Evolutionary conservation across 92 coral and sea anemone genomes (phyloP).

Genomic region (Actinostola sp.): DNA sequence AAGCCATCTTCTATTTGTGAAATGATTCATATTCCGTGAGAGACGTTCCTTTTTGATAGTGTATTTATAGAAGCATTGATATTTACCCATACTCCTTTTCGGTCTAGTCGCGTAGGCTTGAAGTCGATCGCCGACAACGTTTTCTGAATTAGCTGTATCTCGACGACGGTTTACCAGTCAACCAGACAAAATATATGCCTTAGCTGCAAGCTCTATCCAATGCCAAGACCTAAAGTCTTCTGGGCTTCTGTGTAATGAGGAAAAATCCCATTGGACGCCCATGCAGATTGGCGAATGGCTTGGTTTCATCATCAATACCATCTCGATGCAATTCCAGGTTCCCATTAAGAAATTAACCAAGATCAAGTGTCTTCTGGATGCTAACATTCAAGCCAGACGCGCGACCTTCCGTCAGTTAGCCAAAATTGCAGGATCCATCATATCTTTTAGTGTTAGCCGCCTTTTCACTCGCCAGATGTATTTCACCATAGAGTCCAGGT

Average conservation of each 20-base stretch:
- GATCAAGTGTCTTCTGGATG: conserved; percentile 33
- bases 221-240: conserved; percentile 40
- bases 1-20: too few species aligned
- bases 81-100: too few species aligned
- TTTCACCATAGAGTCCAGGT: conserved; percentile 36
- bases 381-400: conserved; percentile 31
- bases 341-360: conserved; percentile 53
- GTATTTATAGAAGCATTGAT: too few species aligned
- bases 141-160: conserved; percentile 28
- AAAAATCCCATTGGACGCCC: conserved; percentile 63
- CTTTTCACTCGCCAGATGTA: conserved; percentile 66
- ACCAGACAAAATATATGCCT: conserved; percentile 12
- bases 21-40: too few species aligned
- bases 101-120: too few species aligned
- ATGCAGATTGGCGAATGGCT: conserved; percentile 69
- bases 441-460: conserved; percentile 44
- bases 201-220: conserved; percentile 44
- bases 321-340: conserved; percentile 48
- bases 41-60: too few species aligned
- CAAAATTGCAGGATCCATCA: conserved; percentile 58
- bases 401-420: conserved; percentile 44
- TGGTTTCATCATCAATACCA: conserved; percentile 62
- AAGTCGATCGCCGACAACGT: too few species aligned
- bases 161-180: conserved; percentile 33
- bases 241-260: conserved; percentile 54